A percentile compares a stretch with the other conserved stretches of the same genome.
phyloP scores from a whole-genome alignment of 2,113 vertebrate genomes.

The Mandrillus leucophaeus region DNA sequence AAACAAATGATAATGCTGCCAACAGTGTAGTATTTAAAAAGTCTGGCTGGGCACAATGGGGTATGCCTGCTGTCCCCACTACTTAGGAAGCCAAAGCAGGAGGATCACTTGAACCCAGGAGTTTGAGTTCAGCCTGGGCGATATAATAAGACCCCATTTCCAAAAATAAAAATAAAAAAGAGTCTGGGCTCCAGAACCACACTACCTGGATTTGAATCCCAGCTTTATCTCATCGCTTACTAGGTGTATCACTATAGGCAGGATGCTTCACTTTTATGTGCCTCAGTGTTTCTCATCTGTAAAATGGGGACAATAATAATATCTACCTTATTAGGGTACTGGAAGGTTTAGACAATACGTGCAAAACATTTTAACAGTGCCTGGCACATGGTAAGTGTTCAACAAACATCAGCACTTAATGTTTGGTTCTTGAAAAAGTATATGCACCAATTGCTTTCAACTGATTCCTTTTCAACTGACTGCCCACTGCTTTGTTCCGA shows the following conservation, averaged over 20 bases:
- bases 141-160: not conserved
- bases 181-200: not conserved
- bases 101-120: not conserved
- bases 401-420: not conserved
- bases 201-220: not conserved
- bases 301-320: not conserved
- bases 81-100: not conserved
- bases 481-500: not conserved
- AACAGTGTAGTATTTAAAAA: no score
- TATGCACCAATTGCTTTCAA: not conserved
- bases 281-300: conserved; percentile 12
- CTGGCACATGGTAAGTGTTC: not conserved
- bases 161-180: not conserved
- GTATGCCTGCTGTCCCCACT: not conserved
- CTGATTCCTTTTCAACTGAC: not conserved
- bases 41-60: not conserved
- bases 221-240: not conserved
- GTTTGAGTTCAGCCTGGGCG: not conserved
- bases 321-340: not conserved
- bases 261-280: not conserved
- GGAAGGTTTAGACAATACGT: not conserved
- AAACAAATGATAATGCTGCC: no score
- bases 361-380: not conserved
- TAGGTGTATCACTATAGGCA: not conserved
- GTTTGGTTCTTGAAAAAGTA: not conserved